Percentiles rank a stretch among this genome's conserved stretches.
phyloP scores from a whole-genome alignment of 2,113 vertebrate genomes.

The Eublepharis macularius region DNA sequence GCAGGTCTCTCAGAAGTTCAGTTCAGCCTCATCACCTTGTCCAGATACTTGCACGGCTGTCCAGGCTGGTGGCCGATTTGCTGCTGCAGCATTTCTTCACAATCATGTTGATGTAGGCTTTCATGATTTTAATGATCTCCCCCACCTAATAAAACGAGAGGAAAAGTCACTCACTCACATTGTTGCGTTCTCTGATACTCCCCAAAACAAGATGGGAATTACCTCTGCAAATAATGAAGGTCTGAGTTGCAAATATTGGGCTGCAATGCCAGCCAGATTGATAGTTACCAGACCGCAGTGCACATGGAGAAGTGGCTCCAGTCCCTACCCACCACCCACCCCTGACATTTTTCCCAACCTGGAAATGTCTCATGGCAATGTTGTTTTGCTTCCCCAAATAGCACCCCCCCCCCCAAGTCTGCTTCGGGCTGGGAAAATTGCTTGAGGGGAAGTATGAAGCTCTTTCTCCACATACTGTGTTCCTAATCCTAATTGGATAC shows the following conservation, averaged over 20 bases:
- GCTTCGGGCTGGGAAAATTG: no score
- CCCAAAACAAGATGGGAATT: background rate
- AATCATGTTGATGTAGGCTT: slow-evolving; percentile 94
- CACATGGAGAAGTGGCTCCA: no score
- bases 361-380: no score
- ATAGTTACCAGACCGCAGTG: no score
- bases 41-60: slow-evolving; percentile 83
- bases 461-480: no score
- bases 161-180: background rate
- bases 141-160: slow-evolving; percentile 77
- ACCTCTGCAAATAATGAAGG: background rate
- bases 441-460: no score
- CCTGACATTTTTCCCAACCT: no score
- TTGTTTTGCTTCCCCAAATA: no score
- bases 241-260: background rate
- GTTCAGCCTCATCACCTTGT: slow-evolving; percentile 76
- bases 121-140: slow-evolving; percentile 95
- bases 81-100: slow-evolving; percentile 93
- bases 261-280: no score
- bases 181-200: background rate
- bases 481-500: no score
- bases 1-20: background rate
- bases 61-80: slow-evolving; percentile 79
- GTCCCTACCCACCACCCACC: no score
- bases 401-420: no score